A percentile compares a stretch with the other conserved stretches of the same genome.
These are phyloP conservation scores for Diogma glabrata DNA, from an alignment of 2,888 invertebrate genomes.

Conservation along the genomic window DNA sequence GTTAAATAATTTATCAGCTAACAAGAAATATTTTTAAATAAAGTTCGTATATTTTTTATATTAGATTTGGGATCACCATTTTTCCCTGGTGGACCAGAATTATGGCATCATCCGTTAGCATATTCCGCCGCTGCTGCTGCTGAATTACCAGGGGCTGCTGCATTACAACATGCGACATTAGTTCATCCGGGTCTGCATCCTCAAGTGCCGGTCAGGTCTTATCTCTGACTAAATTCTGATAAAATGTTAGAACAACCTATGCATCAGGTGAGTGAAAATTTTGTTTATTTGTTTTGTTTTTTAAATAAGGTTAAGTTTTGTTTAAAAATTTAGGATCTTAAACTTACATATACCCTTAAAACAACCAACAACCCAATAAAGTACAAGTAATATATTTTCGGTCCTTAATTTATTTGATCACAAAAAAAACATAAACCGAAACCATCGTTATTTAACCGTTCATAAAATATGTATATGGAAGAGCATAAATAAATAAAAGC, in stretches of 20 bases:
- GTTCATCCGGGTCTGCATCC: constrained; percentile 96
- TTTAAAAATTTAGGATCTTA: too few relatives aligned
- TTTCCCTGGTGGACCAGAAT: constrained; percentile 88
- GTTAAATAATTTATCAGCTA: background rate
- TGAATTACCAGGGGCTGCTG: constrained; percentile 68
- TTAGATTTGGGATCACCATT: constrained; percentile 91
- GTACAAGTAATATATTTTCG: too few relatives aligned
- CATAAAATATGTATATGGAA: too few relatives aligned
- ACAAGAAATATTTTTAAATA: background rate
- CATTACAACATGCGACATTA: constrained; percentile 77
- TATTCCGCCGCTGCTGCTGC: constrained; percentile 62
- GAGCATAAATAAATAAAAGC: too few relatives aligned
- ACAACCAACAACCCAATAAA: too few relatives aligned
- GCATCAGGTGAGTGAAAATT: constrained; percentile 34
- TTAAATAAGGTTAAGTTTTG: too few relatives aligned
- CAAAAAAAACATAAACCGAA: too few relatives aligned
- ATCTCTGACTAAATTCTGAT: constrained; percentile 87
- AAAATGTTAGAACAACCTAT: constrained; percentile 38
- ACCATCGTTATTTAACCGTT: too few relatives aligned
- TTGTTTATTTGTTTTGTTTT: too few relatives aligned
- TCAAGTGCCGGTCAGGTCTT: constrained; percentile 94
- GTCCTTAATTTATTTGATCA: too few relatives aligned
- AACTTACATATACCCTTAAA: too few relatives aligned
- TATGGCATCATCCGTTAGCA: constrained; percentile 87
- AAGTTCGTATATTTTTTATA: constrained; percentile 20